A percentile compares a stretch with the other conserved stretches of the same genome.
Evolutionary conservation across 2,888 invertebrate species (phyloP).

Genomic region (Eristalis intricaria): DNA sequence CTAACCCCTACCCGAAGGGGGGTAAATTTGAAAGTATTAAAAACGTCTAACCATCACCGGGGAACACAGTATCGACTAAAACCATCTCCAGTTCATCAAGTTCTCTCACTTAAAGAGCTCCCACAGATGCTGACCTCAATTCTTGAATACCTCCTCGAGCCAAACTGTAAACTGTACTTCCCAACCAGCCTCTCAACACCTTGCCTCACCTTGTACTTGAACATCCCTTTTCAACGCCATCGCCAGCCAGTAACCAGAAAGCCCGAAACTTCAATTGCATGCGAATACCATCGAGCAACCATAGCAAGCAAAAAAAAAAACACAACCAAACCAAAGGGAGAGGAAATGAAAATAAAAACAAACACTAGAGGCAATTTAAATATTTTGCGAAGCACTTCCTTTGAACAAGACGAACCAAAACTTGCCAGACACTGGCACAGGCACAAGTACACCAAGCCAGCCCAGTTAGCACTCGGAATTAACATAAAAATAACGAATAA

Average conservation of each 20-base stretch:
- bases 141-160: too few species aligned
- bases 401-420: not conserved
- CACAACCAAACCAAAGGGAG: not conserved
- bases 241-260: not conserved
- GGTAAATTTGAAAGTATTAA: too few species aligned
- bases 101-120: too few species aligned
- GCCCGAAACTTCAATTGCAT: not conserved
- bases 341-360: constrained; percentile 23
- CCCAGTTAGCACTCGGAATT: constrained; percentile 18
- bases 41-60: too few species aligned
- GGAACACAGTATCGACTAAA: too few species aligned
- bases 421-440: constrained; percentile 9
- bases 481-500: constrained; percentile 67
- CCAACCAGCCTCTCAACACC: too few species aligned
- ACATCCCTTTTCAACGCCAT: not conserved
- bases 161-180: too few species aligned
- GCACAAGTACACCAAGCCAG: not conserved
- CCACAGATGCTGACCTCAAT: too few species aligned
- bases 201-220: too few species aligned
- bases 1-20: too few species aligned
- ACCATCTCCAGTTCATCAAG: too few species aligned
- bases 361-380: constrained; percentile 42
- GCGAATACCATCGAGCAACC: not conserved
- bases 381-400: constrained; percentile 35
- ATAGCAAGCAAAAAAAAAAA: too few species aligned